Conservation (phyloP, 1,140 invertebrate genomes). For the Sarcophaga peregrina region DNA sequence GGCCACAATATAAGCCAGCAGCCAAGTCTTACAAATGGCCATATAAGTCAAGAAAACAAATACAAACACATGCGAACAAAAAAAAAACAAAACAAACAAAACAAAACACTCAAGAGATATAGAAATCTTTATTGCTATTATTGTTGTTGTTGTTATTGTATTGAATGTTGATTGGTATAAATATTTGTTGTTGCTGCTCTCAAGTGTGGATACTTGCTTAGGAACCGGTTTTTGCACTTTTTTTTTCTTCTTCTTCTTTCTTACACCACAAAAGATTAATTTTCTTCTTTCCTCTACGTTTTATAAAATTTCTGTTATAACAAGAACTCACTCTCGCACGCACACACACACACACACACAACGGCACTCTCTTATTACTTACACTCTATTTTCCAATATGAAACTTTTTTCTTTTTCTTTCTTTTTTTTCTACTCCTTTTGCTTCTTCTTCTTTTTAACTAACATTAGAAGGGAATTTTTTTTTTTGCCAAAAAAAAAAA, state of each 20-base stretch:
- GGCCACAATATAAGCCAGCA: constrained; percentile 34
- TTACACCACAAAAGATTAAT: constrained; percentile 15
- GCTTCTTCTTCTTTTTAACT: background rate
- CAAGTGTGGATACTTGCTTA: constrained; percentile 32
- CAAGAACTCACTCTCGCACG: background rate
- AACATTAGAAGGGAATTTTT: too few relatives aligned
- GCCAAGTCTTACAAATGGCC: constrained; percentile 23
- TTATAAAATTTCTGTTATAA: background rate
- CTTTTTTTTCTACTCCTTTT: background rate
- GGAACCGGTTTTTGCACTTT: constrained; percentile 39
- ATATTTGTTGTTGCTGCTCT: background rate
- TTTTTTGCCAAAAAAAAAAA: too few relatives aligned
- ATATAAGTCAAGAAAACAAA: constrained; percentile 25
- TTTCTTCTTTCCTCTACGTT: constrained; percentile 31
- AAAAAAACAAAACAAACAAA: background rate
- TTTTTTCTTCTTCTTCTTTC: background rate
- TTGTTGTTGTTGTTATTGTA: constrained; percentile 28
- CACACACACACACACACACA: too few relatives aligned
- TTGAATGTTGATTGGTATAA: constrained; percentile 36
- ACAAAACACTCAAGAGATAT: background rate
- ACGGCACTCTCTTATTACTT: too few relatives aligned
- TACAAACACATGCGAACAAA: background rate
- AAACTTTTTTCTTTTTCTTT: background rate
- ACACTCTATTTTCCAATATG: background rate
- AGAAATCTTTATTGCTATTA: background rate